Conservation (phyloP, 2,888 invertebrate genomes). For the Sepioteuthis lessoniana region DNA sequence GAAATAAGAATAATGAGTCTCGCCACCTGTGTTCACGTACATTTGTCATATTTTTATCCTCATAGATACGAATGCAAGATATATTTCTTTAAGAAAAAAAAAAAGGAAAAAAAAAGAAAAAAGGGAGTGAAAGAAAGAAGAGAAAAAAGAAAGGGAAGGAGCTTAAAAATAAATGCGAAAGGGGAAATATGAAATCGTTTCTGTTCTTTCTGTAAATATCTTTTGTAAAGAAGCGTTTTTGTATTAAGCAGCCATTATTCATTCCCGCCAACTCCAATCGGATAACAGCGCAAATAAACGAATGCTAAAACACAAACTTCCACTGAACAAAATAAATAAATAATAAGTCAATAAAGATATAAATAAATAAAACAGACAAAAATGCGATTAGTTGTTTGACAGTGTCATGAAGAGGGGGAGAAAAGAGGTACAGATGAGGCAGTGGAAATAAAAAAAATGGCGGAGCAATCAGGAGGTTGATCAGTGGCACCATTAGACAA, state of each 20-base stretch:
- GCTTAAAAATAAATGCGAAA: background rate
- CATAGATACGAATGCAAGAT: background rate
- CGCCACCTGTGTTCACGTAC: background rate
- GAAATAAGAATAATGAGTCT: background rate
- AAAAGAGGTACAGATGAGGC: constrained; percentile 11
- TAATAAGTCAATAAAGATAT: background rate
- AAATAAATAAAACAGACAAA: background rate
- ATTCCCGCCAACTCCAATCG: constrained; percentile 2
- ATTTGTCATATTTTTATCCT: background rate
- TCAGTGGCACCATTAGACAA: background rate
- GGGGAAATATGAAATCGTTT: background rate
- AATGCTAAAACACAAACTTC: background rate
- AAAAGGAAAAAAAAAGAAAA: background rate
- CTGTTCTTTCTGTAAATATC: background rate
- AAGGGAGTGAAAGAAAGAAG: background rate
- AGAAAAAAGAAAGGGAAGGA: background rate
- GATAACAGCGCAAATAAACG: background rate
- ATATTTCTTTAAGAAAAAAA: background rate
- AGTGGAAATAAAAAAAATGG: background rate
- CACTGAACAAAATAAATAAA: background rate
- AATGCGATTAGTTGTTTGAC: constrained; percentile 9
- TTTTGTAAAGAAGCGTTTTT: background rate
- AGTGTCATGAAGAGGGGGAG: background rate
- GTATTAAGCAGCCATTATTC: constrained; percentile 33
- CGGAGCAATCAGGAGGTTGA: background rate